Conservation (phyloP, 2,797 vertebrate genomes). For the Oreortyx pictus region DNA sequence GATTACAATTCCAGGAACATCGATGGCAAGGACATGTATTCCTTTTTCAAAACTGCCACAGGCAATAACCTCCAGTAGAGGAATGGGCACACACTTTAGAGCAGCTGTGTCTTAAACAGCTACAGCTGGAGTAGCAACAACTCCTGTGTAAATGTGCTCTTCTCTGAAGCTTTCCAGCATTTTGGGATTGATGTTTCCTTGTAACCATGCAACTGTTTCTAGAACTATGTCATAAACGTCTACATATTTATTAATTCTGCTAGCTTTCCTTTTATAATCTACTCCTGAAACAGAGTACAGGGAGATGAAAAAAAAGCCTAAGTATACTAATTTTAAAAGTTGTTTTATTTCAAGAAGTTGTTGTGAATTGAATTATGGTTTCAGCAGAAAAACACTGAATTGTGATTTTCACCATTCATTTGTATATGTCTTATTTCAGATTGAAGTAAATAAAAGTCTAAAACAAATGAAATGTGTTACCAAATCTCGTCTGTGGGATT, state of each 20-base stretch:
- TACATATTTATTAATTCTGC: not conserved
- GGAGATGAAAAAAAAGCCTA: not conserved
- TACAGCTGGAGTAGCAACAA: not conserved
- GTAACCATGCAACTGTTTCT: not conserved
- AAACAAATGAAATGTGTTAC: not conserved
- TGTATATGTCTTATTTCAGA: not conserved
- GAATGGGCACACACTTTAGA: not conserved
- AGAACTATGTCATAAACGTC: not conserved
- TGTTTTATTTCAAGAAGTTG: not conserved
- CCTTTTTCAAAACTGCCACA: not conserved
- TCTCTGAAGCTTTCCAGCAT: not conserved
- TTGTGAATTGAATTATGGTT: not conserved
- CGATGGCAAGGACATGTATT: not conserved
- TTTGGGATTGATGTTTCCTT: not conserved
- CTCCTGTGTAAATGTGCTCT: not conserved
- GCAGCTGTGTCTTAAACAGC: not conserved
- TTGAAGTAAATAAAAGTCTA: not conserved
- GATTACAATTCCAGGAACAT: not conserved
- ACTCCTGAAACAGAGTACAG: not conserved
- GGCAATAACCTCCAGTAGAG: not conserved
- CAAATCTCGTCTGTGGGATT: not conserved
- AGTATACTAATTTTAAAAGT: not conserved
- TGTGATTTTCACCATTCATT: not conserved
- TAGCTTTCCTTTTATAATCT: not conserved
- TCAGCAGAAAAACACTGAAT: not conserved